Base-by-base conservation (phyloP, 1,140 invertebrate genomes). In the Aporrectodea caliginosa region DNA sequence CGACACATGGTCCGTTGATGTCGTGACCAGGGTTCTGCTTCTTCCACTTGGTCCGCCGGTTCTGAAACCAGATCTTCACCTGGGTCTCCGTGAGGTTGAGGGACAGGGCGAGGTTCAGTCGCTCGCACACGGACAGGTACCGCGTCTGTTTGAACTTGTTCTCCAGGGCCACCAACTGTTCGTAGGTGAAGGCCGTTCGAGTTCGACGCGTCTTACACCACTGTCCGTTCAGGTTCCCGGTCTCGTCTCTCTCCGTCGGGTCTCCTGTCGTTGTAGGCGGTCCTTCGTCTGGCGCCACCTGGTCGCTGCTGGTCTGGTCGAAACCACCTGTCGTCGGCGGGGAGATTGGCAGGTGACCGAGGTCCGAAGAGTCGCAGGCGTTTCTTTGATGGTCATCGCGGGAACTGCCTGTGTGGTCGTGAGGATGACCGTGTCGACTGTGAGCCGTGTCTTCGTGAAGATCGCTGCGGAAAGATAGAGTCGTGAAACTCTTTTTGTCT, bases 141-240 rank as follows among this genome's bases (percentile, higher is more conserved):
- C 97, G 81, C 0, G 97, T 99, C 0, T 95, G 98, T 89, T 99
- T 99, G 90, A 99, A 99, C 89, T 99, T 99, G 89, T 98, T 99
- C 90, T 99, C 98, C 85, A 99, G 89, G 0, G 97, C 95, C 1
- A 99, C 97, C 78, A 99, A 89, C 43, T 98, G 90, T 85, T 98
- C 96, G 89, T 98, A 98, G 0, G 95, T 98, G 88, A 98, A 98
- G 1, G 96, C 96, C 0, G 96, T 98, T 77, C 96, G 90, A 0
- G 96, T 95, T 80, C 96, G 86, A 79, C 94, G 88, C 0, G 93
- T 93, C 87, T 96, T 96, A 35, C 43, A 58, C 43, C 43, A 58
- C 43, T 58, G 43, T 6, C 43, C 43, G 43, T 58, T 22, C 43
- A 22, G 43, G 43, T 22, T 22, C 6, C 43, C 43, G 43, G 6